phyloP scores from a whole-genome alignment of 2,888 invertebrate genomes.

The Myopa testacea region DNA sequence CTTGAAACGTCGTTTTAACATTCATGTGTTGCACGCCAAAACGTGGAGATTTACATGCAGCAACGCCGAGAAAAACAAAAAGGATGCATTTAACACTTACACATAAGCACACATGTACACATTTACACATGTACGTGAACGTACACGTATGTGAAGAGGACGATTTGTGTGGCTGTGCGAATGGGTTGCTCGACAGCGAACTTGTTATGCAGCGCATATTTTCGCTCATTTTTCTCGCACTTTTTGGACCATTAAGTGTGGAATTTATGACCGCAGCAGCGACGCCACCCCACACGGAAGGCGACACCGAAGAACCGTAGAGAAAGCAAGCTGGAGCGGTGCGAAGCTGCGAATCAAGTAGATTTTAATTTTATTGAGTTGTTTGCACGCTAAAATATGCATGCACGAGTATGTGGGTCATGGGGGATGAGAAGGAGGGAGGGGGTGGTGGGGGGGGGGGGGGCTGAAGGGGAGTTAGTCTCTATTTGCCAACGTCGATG shows the following conservation, averaged over 20 bases:
- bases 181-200: slow-evolving; percentile 3
- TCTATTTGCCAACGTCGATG: too few relatives aligned
- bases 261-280: slow-evolving; percentile 62
- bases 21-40: slow-evolving; percentile 40
- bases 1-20: slow-evolving; percentile 24
- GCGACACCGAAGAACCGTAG: not conserved
- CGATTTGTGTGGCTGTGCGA: slow-evolving; percentile 26
- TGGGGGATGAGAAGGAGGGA: not conserved
- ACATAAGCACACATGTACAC: not conserved
- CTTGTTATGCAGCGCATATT: slow-evolving; percentile 42
- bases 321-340: not conserved
- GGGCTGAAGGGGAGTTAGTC: not conserved
- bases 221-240: slow-evolving; percentile 58
- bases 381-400: slow-evolving; percentile 40
- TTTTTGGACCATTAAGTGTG: slow-evolving; percentile 67
- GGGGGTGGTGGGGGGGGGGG: not conserved
- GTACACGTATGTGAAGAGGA: slow-evolving; percentile 16
- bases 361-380: slow-evolving; percentile 55
- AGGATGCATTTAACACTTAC: slow-evolving; percentile 7
- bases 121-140: not conserved
- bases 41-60: slow-evolving; percentile 43
- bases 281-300: not conserved
- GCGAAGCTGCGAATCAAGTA: slow-evolving; percentile 41
- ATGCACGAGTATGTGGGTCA: slow-evolving; percentile 3
- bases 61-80: slow-evolving; percentile 29